Evolutionary conservation across 2,113 vertebrate species (phyloP), one percentile per base, ranked within the genome.

Genomic region (Choloepus hoffmanni): DNA sequence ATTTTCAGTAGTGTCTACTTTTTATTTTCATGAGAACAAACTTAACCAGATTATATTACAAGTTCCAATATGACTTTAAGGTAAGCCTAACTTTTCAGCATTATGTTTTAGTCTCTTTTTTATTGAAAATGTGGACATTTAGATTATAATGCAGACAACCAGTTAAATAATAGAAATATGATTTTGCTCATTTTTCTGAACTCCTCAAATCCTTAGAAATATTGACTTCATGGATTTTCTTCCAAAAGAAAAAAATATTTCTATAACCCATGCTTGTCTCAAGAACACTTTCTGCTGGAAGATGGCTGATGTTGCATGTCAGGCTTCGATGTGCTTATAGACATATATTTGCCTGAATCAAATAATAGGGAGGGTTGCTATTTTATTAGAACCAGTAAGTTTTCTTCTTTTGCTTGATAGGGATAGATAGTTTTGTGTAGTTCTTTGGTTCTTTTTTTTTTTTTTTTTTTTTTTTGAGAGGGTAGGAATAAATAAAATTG

Each of bases 1-100:
- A 95, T 95, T 77, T 30, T 65, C 24, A 58, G 40, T 33, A 72
- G 26, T 86, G 55, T 21, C 10, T 81, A 5, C 91, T 65, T 95
- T 96, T 97, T 93, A 76, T 96, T 96, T 53, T 95, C 82, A 89
- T 21, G 7, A 79, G 96, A 87, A 92, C 40, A 90, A 95, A 92
- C 78, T 62, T 62, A 83, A 23, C 24, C 2, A 84, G 36, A 96
- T 82, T 96, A 92, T 58, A 70, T 60, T 72, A n/a, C 33, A 58
- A 94, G 70, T 93, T 18, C 86, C 82, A 95, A 26, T 87, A 79
- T 28, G 21, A 18, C 33, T 63, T 1, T 73, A 83, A 76, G 53
- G 43, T n/a, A 33, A 63, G 74, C 26, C 45, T 48, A n/a, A 14
- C 33, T 58, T 86, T 89, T 45, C 40, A 48, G 40, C 36, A 48